Evolutionary conservation across 2,888 invertebrate species (phyloP).

Genomic region (Punctoribates punctum): DNA sequence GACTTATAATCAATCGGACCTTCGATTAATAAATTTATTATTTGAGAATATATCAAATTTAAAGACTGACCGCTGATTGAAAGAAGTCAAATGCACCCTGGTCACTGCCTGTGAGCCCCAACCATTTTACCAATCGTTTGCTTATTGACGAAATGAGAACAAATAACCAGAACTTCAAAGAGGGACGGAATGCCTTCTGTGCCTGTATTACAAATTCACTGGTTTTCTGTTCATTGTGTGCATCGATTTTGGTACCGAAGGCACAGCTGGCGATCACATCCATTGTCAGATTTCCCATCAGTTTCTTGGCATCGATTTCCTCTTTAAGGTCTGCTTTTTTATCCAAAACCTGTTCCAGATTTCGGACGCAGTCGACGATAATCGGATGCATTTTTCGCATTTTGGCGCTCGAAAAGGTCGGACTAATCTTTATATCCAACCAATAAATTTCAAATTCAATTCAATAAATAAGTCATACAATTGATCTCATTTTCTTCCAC

Average conservation of each 20-base stretch:
- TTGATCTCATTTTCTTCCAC: conserved; percentile 14
- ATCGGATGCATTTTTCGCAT: conserved; percentile 20
- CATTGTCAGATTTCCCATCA: background rate
- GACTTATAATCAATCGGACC: too few relatives aligned
- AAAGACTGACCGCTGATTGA: too few relatives aligned
- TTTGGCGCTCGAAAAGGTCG: conserved; percentile 14
- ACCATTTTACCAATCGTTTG: too few relatives aligned
- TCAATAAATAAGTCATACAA: background rate
- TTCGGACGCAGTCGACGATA: background rate
- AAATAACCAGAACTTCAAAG: background rate
- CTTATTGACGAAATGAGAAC: too few relatives aligned
- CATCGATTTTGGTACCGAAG: background rate
- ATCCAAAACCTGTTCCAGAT: background rate
- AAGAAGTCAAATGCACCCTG: too few relatives aligned
- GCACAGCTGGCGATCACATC: conserved; percentile 35
- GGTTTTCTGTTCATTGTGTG: background rate
- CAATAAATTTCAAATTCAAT: background rate
- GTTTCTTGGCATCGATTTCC: background rate
- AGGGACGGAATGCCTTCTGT: background rate
- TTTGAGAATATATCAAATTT: too few relatives aligned
- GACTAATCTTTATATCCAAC: background rate
- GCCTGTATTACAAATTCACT: background rate
- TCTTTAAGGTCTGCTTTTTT: background rate
- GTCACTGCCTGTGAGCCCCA: too few relatives aligned
- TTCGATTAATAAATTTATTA: too few relatives aligned